Conservation (phyloP, 1,140 invertebrate genomes). For the Scylla paramamosain region DNA sequence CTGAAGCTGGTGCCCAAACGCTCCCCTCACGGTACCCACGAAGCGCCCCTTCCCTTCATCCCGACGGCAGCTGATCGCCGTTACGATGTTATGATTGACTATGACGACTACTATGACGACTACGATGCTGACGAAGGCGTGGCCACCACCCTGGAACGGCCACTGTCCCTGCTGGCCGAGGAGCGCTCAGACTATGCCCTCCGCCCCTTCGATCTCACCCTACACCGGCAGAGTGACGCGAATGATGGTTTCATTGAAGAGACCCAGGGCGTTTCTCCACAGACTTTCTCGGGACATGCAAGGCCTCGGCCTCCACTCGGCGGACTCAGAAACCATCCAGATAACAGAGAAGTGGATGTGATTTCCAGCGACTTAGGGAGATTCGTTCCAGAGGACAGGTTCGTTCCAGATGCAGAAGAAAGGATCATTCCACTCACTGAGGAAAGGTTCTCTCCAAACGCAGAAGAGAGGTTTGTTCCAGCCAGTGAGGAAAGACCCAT, state of each 20-base stretch:
- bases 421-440: too few relatives aligned
- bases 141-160: conserved; percentile 1
- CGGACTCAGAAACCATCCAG: too few relatives aligned
- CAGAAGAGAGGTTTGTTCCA: too few relatives aligned
- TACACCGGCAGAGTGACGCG: neutral
- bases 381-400: neutral
- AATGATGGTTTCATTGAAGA: neutral
- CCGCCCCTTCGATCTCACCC: neutral
- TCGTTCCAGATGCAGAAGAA: too few relatives aligned
- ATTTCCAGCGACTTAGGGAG: neutral
- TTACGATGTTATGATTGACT: conserved; percentile 56
- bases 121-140: neutral
- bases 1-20: conserved; percentile 28
- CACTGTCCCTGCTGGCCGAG: conserved; percentile 6
- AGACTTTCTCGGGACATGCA: neutral
- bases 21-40: neutral
- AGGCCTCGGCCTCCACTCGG: too few relatives aligned
- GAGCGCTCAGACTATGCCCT: conserved; percentile 38
- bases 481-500: too few relatives aligned
- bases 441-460: too few relatives aligned
- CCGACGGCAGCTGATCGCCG: neutral
- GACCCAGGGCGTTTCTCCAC: neutral
- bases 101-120: conserved; percentile 33
- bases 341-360: too few relatives aligned
- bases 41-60: neutral